Base-by-base conservation (phyloP, 2,113 vertebrate species). In the Macquaria australasica region DNA sequence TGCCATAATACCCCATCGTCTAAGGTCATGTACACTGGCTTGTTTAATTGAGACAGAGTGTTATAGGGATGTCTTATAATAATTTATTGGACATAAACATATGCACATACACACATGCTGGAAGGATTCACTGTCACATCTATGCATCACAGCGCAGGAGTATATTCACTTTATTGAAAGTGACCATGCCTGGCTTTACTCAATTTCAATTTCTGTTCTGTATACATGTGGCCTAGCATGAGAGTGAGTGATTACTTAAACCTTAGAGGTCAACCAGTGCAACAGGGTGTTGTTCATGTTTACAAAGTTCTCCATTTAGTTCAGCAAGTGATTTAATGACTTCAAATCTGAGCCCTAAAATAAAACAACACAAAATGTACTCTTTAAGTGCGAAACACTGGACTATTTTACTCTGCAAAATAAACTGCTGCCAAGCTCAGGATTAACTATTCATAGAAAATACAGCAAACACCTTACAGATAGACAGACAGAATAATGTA, bases 401-500 rank as follows among this genome's bases (percentile, higher is more conserved):
- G 87, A 85, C 89, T 88, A 74, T 84, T 91, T 90, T 79, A 79
- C 67, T 64, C 76, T 45, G 78, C 63, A 81, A 88, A 85, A 88
- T 71, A 89, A 87, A 81, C 72, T 70, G 69, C 89, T 89, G 85
- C 89, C 89, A 87, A 88, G 83, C 69, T 88, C 80, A 45, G 82
- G 90, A 93, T 91, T 90, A 91, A 93, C 83, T 85, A 80, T 89
- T 77, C 80, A 83, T 79, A 83, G 70, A 84, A 93, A 92, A 94
- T 88, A 94, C 82, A 88, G 92, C 81, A 92, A 94, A 92, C 93
- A 94, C 91, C 86, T 93, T 91, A 89, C 81, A 92, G 81, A 91
- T 93, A 88, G 92, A 93, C 89, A 87, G 90, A 93, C 89, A 87
- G 90, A 93, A 92, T 93, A 93, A 94, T 88, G 88, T 76, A 89